phyloP scores from a whole-genome alignment of 1,140 invertebrate genomes.

The Bombus pyrosoma region DNA sequence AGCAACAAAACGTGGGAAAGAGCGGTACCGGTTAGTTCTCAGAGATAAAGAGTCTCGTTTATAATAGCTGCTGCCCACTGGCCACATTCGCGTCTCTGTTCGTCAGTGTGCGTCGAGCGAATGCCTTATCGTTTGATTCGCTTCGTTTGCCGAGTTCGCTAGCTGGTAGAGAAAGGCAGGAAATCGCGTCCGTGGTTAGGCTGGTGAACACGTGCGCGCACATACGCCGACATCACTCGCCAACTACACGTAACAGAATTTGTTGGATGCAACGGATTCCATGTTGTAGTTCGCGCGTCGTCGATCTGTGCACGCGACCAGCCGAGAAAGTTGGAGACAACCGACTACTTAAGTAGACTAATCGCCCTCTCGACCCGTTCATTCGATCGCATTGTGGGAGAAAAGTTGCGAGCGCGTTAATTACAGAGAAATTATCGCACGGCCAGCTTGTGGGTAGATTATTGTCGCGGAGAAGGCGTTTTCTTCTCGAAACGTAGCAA shows the following conservation, averaged over 20 bases:
- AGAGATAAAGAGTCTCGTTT: constrained; percentile 76
- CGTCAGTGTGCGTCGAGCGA: constrained; percentile 61
- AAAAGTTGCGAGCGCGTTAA: constrained; percentile 15
- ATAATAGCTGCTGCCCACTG: constrained; percentile 70
- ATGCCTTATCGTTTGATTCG: constrained; percentile 76
- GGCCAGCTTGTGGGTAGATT: background rate
- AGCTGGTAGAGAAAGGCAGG: constrained; percentile 75
- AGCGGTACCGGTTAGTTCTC: constrained; percentile 71
- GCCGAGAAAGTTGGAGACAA: constrained; percentile 24
- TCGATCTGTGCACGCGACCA: background rate
- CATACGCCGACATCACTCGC: constrained; percentile 17
- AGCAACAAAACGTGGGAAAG: constrained; percentile 76
- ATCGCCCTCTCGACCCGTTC: background rate
- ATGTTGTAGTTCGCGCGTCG: constrained; percentile 29
- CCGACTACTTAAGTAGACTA: background rate
- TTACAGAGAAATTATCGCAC: background rate
- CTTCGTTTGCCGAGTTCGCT: constrained; percentile 70
- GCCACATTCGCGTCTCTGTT: constrained; percentile 63
- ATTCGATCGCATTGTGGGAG: background rate
- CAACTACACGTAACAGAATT: constrained; percentile 50
- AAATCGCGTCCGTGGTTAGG: constrained; percentile 71
- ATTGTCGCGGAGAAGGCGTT: background rate
- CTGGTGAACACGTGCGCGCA: constrained; percentile 21
- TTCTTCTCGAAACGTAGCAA: too few relatives aligned
- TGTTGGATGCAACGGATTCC: constrained; percentile 50